A percentile compares a stretch with the other conserved stretches of the same genome.
These are phyloP conservation scores for Lissonota sp. DNA, from an alignment of 2,888 invertebrate genomes.

Conservation along the genomic window DNA sequence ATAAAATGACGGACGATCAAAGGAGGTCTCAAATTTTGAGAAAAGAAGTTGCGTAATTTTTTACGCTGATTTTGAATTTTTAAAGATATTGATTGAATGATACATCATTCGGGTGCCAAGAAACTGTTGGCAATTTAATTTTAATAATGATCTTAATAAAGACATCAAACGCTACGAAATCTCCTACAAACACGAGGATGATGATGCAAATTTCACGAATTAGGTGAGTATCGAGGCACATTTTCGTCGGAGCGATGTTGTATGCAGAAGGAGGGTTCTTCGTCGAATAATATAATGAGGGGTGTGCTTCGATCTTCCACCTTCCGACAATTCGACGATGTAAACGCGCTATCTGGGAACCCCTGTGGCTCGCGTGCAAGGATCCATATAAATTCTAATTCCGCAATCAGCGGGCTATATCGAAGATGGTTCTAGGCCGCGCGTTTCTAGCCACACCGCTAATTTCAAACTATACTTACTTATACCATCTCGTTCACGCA, in stretches of 20 bases:
- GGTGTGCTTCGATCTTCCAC: neutral
- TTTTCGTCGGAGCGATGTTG: constrained; percentile 29
- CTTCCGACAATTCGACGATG: constrained; percentile 14
- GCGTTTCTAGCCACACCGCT: constrained; percentile 76
- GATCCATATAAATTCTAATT: constrained; percentile 84
- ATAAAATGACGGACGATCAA: too few species aligned
- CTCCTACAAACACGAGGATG: neutral
- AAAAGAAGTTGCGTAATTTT: too few species aligned
- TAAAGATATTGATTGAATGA: too few species aligned
- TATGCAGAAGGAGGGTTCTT: constrained; percentile 15
- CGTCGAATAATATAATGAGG: constrained; percentile 20
- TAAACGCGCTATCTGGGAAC: constrained; percentile 72
- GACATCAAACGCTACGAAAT: constrained; percentile 29
- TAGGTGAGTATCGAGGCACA: constrained; percentile 12
- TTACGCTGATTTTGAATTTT: too few species aligned
- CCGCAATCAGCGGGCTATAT: constrained; percentile 82
- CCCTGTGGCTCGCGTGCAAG: constrained; percentile 81
- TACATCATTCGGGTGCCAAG: too few species aligned
- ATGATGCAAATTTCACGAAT: constrained; percentile 32
- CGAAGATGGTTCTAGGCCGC: constrained; percentile 82
- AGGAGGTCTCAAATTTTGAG: too few species aligned
- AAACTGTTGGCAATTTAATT: neutral
- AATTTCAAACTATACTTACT: constrained; percentile 77
- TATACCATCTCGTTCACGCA: constrained; percentile 8
- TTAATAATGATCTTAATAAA: constrained; percentile 28